Evolutionary conservation across 2,113 vertebrate species (phyloP).

Genomic region (Pungitius pungitius): DNA sequence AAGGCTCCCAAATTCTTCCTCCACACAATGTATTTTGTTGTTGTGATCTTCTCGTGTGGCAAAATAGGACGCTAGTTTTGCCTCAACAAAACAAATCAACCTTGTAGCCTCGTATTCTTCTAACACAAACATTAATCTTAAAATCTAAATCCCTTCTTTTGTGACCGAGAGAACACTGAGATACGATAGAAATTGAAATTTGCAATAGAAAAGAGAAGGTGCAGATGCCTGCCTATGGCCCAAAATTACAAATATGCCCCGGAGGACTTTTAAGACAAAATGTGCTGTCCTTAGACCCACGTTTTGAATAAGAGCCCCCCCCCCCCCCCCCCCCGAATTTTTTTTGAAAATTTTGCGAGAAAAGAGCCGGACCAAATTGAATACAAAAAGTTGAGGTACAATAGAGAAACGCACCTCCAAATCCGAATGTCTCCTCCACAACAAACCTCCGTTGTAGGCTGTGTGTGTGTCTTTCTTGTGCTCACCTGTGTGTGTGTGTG

Average conservation of each 20-base stretch:
- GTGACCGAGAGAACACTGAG: neutral
- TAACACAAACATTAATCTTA: neutral
- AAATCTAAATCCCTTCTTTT: neutral
- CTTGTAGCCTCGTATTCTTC: neutral
- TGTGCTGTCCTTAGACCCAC: too few relatives aligned
- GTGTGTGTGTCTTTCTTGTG: constrained; percentile 2
- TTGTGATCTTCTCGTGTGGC: neutral
- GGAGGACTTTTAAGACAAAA: neutral
- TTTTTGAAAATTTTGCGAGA: too few relatives aligned
- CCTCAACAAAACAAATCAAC: neutral
- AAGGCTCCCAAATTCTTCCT: neutral
- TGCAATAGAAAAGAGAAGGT: too few relatives aligned
- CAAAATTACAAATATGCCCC: neutral
- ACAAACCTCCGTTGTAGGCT: constrained; percentile 23
- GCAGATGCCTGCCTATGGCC: neutral
- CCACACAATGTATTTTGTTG: neutral
- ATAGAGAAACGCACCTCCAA: neutral
- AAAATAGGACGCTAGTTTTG: neutral
- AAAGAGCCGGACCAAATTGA: neutral
- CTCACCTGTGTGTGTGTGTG: constrained; percentile 2
- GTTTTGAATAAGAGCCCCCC: too few relatives aligned
- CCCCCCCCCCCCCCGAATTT: too few relatives aligned
- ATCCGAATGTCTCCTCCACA: too few relatives aligned
- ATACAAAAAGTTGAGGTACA: neutral
- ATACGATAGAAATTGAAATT: too few relatives aligned